Evolutionary conservation across 2,888 invertebrate genomes (phyloP), one percentile per base, ranked within the genome.

Genomic region (Melieria picta): DNA sequence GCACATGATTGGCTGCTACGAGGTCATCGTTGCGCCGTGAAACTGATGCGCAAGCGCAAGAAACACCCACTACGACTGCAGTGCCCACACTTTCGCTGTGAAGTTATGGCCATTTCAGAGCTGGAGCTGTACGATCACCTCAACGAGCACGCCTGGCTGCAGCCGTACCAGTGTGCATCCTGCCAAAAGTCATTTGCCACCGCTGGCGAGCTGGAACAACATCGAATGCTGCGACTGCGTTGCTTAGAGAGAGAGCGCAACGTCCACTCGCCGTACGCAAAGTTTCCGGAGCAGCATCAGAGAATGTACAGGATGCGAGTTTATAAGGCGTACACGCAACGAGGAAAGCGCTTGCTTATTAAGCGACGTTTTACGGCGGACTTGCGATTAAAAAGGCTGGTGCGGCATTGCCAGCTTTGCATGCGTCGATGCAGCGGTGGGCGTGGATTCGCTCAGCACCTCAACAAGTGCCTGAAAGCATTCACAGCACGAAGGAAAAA

Each of bases 51-150:
- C 4, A 62, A 63, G 61, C n/a, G 13, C 7, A 11, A 7, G 11
- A 46, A 69, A 47, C 55, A 16, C 1, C 13, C 42, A 55, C 30
- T 1, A n/a, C 70, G 11, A 13, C 7, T 76, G 10, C 73, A 71
- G 42, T 84, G 83, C 30, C 84, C 83, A 4, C 74, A 80, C 58
- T 52, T 77, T 45, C 62, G 70, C 4, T 83, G 83, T 50, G 71
- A 46, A 10, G 30, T 76, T 0, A 69, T 72, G 16, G 47, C 77
- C 7, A 74, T 74, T 3, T 79, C 82, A 1, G 72, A 63, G 7
- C n/a, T 61, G 4, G 76, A 82, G 60, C 72, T 83, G 0, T 73
- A 65, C 1, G 67, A 72, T 4, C 84, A 83, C 60, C 71, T 84
- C 3, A 72, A 73, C 0, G 72, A 63, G 4, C 79, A 81, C n/a